Base-by-base conservation (phyloP, 2,113 vertebrate species). In the Deroptyus accipitrinus region DNA sequence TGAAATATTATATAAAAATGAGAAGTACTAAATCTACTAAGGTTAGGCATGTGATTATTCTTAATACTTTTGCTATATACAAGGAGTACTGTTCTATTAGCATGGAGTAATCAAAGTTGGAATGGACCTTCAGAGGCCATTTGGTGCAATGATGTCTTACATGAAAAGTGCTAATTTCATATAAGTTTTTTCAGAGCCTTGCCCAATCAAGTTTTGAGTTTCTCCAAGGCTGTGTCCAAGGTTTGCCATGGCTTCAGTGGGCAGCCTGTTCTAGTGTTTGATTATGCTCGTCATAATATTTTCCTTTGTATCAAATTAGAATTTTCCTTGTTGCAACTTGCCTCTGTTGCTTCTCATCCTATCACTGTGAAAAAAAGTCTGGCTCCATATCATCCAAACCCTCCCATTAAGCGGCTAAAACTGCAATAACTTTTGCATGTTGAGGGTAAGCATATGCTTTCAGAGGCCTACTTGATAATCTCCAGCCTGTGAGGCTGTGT, bases 1-100 rank as follows among this genome's bases (percentile, higher is more conserved):
- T 97, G 54, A 94, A 83, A 95, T 97, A 35, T 88, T 96, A 94
- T 92, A 95, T 92, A 97, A 96, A 64, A 96, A 42, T 87, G 85
- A 96, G 96, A 94, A 95, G 67, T 79, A 87, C 61, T 73, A 67
- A 94, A 61, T 83, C 59, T 61, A 85, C 95, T 92, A 86, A 95
- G 66, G 31, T 28, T 94, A 89, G 72, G 46, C 31, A 20, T 89
- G 81, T 92, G 44, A 86, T 95, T 95, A 93, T 79, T 94, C 75
- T 90, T 52, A 68, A 89, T 91, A 44, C 77, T 83, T 19, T 83
- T 52, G 39, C 75, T 83, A 23, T 52, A 72, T 69, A 44, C 64
- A 48, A 55, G 46, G 15, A 68, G 16, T 37, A 59, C 49, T 64
- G 8, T 70, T 80, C 30, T 49, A 10, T 84, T 59, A 51, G 46